Evolutionary conservation across 2,113 vertebrate species (phyloP), one percentile per base, ranked within the genome.

Genomic region (Caretta caretta): DNA sequence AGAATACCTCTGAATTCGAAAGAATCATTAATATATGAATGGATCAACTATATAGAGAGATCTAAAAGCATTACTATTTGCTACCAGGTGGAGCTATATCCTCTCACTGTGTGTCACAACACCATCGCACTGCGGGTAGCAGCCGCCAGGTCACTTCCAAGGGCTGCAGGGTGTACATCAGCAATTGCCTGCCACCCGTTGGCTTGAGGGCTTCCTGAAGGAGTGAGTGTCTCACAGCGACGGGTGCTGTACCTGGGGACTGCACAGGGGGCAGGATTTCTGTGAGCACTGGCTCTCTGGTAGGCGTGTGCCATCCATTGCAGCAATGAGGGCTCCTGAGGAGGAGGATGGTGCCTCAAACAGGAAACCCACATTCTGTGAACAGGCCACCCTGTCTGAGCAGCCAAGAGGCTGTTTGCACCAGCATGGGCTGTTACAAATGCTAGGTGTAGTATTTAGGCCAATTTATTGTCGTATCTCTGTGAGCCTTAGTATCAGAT

Each of bases 161-260:
- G 29, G 27, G 27, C 57, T 13, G 10, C 57, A 13, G 10, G 57
- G 27, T 31, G 27, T 11, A 27, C 10, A 31, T 13, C 57, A 31
- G 57, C 27, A 14, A 6, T 14, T 31, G 27, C 4, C 29, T 31
- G 57, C 29, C 29, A 14, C 65, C 17, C 16, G 2, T 9, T 19
- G 16, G n/a, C n/a, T 72, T n/a, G 20, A 38, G 19, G 35, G n/a
- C n/a, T 72, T 72, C 16, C 65, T 72, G 65, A n/a, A 38, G n/a
- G 65, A 19, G 29, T 31, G 25, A 14, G 27, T 14, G 10, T 31
- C 13, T 13, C 5, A 22, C 54, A 25, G 29, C 10, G 2, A 62
- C 10, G 10, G 57, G 50, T 2, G 22, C 42, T 69, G n/a, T 19
- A 0, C 4, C 7, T 35, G 12, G 0, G 4, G 1, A 46, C 2